Conservation (phyloP, 2,797 vertebrate species). For the Adrianichthys oophorus region DNA sequence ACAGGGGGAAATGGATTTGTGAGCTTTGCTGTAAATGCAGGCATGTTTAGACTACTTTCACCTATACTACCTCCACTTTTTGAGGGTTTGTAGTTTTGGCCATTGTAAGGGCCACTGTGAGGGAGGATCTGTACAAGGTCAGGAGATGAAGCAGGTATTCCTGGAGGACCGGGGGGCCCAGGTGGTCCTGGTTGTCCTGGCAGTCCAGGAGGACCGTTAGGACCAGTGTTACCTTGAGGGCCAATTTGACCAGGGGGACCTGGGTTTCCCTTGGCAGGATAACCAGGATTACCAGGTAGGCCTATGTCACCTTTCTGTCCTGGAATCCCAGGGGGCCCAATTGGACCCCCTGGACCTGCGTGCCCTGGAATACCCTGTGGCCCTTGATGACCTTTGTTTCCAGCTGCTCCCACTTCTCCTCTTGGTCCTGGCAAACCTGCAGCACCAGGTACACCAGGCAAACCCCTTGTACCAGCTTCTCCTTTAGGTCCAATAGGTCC, state of each 20-base stretch:
- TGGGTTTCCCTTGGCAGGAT: slow-evolving; percentile 87
- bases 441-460: slow-evolving; percentile 83
- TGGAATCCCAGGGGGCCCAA: slow-evolving; percentile 89
- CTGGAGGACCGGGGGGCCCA: slow-evolving; percentile 89
- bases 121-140: slow-evolving; percentile 86
- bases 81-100: slow-evolving; percentile 81
- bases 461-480: slow-evolving; percentile 84
- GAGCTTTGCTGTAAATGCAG: slow-evolving; percentile 91
- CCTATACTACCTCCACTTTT: slow-evolving; percentile 72
- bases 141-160: slow-evolving; percentile 75
- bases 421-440: slow-evolving; percentile 84
- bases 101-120: slow-evolving; percentile 79
- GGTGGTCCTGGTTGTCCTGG: slow-evolving; percentile 88
- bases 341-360: slow-evolving; percentile 87
- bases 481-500: slow-evolving; percentile 90
- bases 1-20: slow-evolving; percentile 90
- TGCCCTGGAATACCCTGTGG: slow-evolving; percentile 92
- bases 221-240: slow-evolving; percentile 87
- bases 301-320: slow-evolving; percentile 90
- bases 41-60: slow-evolving; percentile 80
- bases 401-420: slow-evolving; percentile 85
- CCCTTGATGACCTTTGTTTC: slow-evolving; percentile 87
- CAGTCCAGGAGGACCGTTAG: slow-evolving; percentile 84
- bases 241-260: slow-evolving; percentile 85
- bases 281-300: slow-evolving; percentile 84